Percentiles rank a stretch among this genome's conserved stretches.
Evolutionary conservation across 2,888 invertebrate genomes (phyloP).

Genomic region (Mylabris sibirica): DNA sequence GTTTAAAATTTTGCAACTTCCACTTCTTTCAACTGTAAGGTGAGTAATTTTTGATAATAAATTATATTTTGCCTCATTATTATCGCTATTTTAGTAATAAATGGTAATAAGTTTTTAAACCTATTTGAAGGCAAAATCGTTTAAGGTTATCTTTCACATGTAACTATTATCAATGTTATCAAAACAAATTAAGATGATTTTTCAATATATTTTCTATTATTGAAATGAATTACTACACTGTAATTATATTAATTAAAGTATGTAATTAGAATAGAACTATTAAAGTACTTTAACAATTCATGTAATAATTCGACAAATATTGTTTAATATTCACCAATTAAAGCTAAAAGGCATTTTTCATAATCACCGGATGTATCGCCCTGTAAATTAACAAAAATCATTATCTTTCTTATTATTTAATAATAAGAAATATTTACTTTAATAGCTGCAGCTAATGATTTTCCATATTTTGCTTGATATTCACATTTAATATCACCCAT

Average conservation of each 20-base stretch:
- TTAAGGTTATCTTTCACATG: neutral
- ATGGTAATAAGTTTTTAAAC: neutral
- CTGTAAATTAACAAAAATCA: constrained; percentile 21
- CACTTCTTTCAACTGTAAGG: neutral
- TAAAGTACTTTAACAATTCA: neutral
- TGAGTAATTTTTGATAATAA: neutral
- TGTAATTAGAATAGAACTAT: neutral
- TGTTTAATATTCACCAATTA: constrained; percentile 63
- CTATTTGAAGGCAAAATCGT: neutral
- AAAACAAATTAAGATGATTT: neutral
- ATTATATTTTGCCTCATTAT: neutral
- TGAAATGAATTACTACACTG: neutral
- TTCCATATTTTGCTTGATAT: constrained; percentile 77
- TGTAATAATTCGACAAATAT: neutral
- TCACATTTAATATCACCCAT: constrained; percentile 75
- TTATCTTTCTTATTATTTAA: neutral
- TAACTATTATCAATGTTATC: neutral
- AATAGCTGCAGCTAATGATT: constrained; percentile 80
- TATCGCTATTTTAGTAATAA: neutral
- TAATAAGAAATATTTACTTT: constrained; percentile 65
- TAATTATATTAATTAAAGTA: neutral
- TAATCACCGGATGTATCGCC: constrained; percentile 87
- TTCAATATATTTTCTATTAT: too few species aligned
- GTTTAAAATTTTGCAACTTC: neutral
- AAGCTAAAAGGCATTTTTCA: constrained; percentile 80